These are phyloP conservation scores for Trissolcus japonicus DNA, from an alignment of 2,888 invertebrate species.

Conservation along the genomic window DNA sequence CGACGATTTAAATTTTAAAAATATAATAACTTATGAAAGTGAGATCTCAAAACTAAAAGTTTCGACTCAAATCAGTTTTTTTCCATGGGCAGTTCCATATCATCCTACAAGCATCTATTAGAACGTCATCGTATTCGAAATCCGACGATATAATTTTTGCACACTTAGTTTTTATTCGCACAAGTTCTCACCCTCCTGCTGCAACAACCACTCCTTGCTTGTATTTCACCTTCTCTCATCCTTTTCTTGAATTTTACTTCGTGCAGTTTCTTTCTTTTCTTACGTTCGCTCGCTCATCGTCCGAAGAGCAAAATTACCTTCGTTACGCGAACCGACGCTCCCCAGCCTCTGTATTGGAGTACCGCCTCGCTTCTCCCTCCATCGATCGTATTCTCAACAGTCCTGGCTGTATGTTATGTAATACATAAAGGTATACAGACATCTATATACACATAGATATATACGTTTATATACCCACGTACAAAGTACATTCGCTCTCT, in stretches of 20 bases:
- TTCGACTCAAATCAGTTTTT: no score
- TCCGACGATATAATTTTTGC: conserved; percentile 45
- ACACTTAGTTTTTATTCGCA: conserved; percentile 52
- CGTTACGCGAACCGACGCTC: conserved; percentile 74
- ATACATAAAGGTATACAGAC: conserved; percentile 48
- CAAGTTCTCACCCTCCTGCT: conserved; percentile 62
- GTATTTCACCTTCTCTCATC: conserved; percentile 47
- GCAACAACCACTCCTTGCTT: conserved; percentile 50
- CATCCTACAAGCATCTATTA: no score
- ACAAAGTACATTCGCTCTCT: conserved; percentile 44
- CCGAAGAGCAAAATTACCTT: conserved; percentile 75
- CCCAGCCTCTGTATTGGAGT: conserved; percentile 62
- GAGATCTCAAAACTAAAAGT: no score
- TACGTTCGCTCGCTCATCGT: conserved; percentile 65
- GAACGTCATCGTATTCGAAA: conserved; percentile 36
- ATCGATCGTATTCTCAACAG: conserved; percentile 57
- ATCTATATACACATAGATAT: conserved; percentile 28
- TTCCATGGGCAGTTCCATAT: no score
- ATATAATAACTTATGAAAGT: no score
- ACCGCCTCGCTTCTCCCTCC: conserved; percentile 59
- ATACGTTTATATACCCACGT: conserved; percentile 46
- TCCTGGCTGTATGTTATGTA: conserved; percentile 54
- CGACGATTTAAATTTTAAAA: no score
- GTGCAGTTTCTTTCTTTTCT: conserved; percentile 60
- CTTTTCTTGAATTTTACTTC: conserved; percentile 64